Evolutionary conservation across 2,797 vertebrate genomes (phyloP), one percentile per base, ranked within the genome.

Genomic region (Mus minutoides): DNA sequence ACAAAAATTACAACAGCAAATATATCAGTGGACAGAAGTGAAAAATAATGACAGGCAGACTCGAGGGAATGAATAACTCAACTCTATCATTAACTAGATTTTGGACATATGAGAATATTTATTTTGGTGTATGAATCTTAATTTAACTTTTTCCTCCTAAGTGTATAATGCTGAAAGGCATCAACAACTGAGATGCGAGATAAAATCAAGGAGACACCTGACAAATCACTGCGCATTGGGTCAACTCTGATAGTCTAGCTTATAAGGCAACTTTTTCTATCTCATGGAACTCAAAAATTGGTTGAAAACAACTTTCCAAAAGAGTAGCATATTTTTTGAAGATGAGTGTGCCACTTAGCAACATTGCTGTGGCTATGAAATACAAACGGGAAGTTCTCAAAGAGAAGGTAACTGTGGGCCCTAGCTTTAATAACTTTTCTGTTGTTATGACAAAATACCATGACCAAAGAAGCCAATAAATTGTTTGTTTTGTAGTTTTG

Each of bases 301-400:
- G 54, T 14, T 93, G 40, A 71, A 97, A 85, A 89, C 6, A 93
- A 56, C 13, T 71, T 76, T 76, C 13, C 52, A 71, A 54, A 26
- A 76, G 73, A 94, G 67, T 90, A 92, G 17, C 24, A 6, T 22
- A 67, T 46, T 83, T 37, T 83, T 76, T 77, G 60, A 94, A 82
- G 64, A 90, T 73, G 64, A 49, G 4, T 60, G 21, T 21, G 67
- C 7, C 21, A 67, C 13, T 90, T 91, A 88, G 60, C 9, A 92
- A 84, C 4, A n/a, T 46, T 90, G 6, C 37, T 77, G 16, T 52
- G 31, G 91, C 22, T 54, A 11, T 52, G 21, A 88, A 87, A 34
- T 34, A 58, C 9, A 93, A 87, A 89, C 12, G 91, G 19, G 86
- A 88, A 22, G n/a, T 2, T 86, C 13, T 58, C 34, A 87, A 40